Percentiles rank a stretch among this genome's conserved stretches.
These are phyloP conservation scores for Proisotoma minuta DNA, from an alignment of 2,888 invertebrate species.

Conservation along the genomic window DNA sequence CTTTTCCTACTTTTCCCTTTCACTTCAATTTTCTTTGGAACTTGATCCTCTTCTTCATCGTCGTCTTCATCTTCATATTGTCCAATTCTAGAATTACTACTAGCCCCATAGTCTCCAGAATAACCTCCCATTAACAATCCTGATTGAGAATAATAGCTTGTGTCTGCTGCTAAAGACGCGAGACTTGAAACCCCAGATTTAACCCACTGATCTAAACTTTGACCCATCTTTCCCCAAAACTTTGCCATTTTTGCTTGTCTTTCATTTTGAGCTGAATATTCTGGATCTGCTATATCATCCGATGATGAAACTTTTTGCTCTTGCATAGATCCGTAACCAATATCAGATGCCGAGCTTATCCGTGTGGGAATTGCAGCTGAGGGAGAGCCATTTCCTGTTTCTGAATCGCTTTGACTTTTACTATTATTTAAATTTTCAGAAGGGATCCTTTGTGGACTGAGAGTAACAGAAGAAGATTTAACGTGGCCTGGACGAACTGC, in stretches of 20 bases:
- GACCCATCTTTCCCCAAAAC: slow-evolving; percentile 47
- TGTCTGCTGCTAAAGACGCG: slow-evolving; percentile 41
- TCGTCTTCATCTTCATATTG: slow-evolving; percentile 36
- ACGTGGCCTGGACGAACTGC: slow-evolving; percentile 13
- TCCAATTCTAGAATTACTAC: slow-evolving; percentile 13
- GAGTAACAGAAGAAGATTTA: slow-evolving; percentile 1
- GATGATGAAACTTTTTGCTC: slow-evolving; percentile 49
- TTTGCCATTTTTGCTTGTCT: slow-evolving; percentile 32
- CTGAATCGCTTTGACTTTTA: slow-evolving; percentile 38
- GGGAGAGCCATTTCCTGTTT: slow-evolving; percentile 28
- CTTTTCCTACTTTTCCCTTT: slow-evolving; percentile 19
- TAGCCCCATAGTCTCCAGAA: slow-evolving; percentile 35
- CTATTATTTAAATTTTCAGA: slow-evolving; percentile 14
- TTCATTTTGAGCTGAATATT: background rate
- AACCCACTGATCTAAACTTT: slow-evolving; percentile 47
- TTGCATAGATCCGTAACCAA: slow-evolving; percentile 55
- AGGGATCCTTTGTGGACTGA: slow-evolving; percentile 24
- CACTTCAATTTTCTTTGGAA: slow-evolving; percentile 23
- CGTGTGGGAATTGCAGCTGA: slow-evolving; percentile 37
- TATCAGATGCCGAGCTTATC: slow-evolving; percentile 50
- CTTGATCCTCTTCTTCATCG: slow-evolving; percentile 33
- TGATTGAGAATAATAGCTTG: slow-evolving; percentile 38
- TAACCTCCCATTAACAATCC: slow-evolving; percentile 43
- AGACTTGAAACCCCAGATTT: slow-evolving; percentile 44
- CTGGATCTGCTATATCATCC: slow-evolving; percentile 33